These are phyloP conservation scores for Listronotus oregonensis DNA, from an alignment of 1,140 invertebrate genomes.

Conservation along the genomic window DNA sequence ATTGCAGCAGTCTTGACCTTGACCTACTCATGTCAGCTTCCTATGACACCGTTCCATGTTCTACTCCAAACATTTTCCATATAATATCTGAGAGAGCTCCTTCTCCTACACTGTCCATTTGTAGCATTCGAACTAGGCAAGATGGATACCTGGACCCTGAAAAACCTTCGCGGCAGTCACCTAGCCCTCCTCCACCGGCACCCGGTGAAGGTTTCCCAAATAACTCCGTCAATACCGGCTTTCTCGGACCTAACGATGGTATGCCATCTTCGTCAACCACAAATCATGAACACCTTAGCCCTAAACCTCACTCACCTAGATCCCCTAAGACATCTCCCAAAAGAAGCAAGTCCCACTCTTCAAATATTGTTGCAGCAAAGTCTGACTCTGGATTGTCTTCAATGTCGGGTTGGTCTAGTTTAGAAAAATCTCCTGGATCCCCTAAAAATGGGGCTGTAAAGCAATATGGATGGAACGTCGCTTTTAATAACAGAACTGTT, in stretches of 20 bases:
- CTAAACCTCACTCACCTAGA: conserved; percentile 71
- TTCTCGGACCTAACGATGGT: conserved; percentile 55
- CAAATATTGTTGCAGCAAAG: conserved; percentile 71
- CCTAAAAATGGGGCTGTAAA: conserved; percentile 58
- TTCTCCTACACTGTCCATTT: conserved; percentile 66
- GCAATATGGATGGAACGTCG: conserved; percentile 38
- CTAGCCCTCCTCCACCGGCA: conserved; percentile 73
- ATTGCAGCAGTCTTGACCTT: conserved; percentile 57
- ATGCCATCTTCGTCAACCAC: conserved; percentile 49
- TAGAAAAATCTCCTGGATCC: conserved; percentile 81
- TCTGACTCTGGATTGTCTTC: conserved; percentile 85
- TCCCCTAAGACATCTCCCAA: conserved; percentile 77
- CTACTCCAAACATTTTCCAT: conserved; percentile 59
- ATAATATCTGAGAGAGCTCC: conserved; percentile 60
- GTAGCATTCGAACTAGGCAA: conserved; percentile 68
- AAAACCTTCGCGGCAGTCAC: conserved; percentile 58
- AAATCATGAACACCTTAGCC: conserved; percentile 63
- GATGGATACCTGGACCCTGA: conserved; percentile 61
- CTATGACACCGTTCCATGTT: conserved; percentile 58
- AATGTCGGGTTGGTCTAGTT: conserved; percentile 82
- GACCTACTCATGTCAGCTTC: conserved; percentile 59
- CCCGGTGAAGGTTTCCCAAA: conserved; percentile 58
- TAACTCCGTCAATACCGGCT: conserved; percentile 57
- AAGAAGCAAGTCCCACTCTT: conserved; percentile 66
- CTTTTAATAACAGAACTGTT: conserved; percentile 30